These are phyloP conservation scores for Apamea epomidion DNA, from an alignment of 2,888 invertebrate species.

Conservation along the genomic window DNA sequence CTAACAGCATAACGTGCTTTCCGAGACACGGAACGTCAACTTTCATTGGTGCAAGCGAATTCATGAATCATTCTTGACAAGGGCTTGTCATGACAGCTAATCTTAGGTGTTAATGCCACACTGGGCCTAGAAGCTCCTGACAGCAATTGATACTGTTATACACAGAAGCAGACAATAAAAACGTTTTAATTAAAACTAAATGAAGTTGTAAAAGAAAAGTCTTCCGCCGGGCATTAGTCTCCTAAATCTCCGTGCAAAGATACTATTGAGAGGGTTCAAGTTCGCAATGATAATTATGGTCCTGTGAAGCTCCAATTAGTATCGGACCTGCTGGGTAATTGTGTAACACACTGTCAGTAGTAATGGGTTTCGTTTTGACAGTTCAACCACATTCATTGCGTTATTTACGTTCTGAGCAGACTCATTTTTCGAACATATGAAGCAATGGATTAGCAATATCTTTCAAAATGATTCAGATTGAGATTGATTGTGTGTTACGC, in stretches of 20 bases:
- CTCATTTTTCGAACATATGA: no score
- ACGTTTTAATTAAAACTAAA: constrained; percentile 29
- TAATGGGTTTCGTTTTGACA: no score
- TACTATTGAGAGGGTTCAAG: neutral
- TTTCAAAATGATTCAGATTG: no score
- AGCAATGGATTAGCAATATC: no score
- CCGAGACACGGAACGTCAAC: neutral
- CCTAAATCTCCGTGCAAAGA: constrained; percentile 1
- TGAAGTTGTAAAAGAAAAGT: constrained; percentile 15
- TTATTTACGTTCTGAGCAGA: no score
- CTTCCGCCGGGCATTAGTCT: neutral
- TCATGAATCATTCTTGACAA: neutral
- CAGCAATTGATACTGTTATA: neutral
- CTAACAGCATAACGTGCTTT: neutral
- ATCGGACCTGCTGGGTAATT: neutral
- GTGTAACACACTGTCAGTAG: no score
- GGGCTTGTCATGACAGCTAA: neutral
- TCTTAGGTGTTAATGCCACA: neutral
- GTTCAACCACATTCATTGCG: no score
- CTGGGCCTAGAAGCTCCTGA: neutral
- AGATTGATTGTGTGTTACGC: no score
- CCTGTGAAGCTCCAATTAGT: neutral
- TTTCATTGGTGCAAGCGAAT: neutral
- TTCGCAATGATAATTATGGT: neutral
- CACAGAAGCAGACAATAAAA: constrained; percentile 2